These are phyloP conservation scores for Cacoxenus indagator DNA, from an alignment of 2,888 invertebrate species.

Conservation along the genomic window DNA sequence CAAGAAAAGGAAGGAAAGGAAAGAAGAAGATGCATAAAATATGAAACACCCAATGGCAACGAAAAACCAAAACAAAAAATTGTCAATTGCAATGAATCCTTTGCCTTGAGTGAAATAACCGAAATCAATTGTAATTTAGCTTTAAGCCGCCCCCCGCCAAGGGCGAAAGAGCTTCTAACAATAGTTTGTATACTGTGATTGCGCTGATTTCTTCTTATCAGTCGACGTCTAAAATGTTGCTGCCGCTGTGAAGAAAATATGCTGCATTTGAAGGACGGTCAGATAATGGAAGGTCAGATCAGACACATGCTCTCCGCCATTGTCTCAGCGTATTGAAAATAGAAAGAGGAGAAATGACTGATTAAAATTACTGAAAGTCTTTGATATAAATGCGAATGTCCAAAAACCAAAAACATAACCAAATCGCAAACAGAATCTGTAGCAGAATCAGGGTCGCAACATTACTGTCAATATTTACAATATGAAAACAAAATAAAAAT, in stretches of 20 bases:
- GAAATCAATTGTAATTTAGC: neutral
- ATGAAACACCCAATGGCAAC: neutral
- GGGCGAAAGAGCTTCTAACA: neutral
- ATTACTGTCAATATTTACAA: too few relatives aligned
- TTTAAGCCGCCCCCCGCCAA: neutral
- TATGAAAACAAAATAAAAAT: too few relatives aligned
- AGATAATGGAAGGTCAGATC: neutral
- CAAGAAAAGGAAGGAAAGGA: neutral
- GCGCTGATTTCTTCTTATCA: neutral
- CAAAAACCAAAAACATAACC: too few relatives aligned
- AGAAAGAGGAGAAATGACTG: neutral
- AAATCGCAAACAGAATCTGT: too few relatives aligned
- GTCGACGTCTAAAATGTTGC: neutral
- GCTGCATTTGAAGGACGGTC: too few relatives aligned
- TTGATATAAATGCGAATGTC: neutral
- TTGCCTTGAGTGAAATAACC: neutral
- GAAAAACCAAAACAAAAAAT: conserved; percentile 2
- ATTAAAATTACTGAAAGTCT: neutral
- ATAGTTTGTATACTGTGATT: neutral
- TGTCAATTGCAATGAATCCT: conserved; percentile 9
- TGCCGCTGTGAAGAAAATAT: neutral
- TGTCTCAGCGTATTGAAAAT: neutral
- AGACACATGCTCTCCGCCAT: neutral
- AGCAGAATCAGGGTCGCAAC: too few relatives aligned
- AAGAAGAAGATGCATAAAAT: neutral